Base-by-base conservation (phyloP, 2,113 vertebrate species). In the Perognathus longimembris region DNA sequence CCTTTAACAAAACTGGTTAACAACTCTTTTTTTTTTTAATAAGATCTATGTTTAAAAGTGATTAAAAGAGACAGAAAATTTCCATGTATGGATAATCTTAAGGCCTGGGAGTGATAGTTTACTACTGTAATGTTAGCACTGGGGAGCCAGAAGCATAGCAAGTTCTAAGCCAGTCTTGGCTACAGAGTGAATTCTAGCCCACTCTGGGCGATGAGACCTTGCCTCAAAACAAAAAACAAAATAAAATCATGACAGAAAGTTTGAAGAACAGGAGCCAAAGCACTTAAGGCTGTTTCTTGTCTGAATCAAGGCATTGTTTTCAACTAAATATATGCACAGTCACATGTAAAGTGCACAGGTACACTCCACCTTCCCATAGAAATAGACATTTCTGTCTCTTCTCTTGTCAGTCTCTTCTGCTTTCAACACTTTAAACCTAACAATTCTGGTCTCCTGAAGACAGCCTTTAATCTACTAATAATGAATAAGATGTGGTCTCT, bases 381-480 rank as follows among this genome's bases (percentile, higher is more conserved):
- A 38, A 38, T 32, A 42, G 24, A 67, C 3, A 45, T 45, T 45
- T 45, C 45, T 45, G 45, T 12, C 45, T 45, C 12, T 45, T 20
- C 8, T 14, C 0, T 24, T 0, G 8, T 40, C 17, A 30, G 8
- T 17, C n/a, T n/a, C 73, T 70, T 75, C 34, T 32, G 22, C 81
- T 42, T 70, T 63, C 54, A 63, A 26, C 14, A 69, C 11, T 76
- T 40, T 34, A 15, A 84, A 63, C 1, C 32, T 61, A 50, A 77
- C 11, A 67, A 64, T 24, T 86, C 18, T 4, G n/a, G 38, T 30
- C 7, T 28, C 11, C 12, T 57, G 57, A 61, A 73, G 64, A 86
- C 32, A 71, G 21, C 69, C 84, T 85, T 91, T 70, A 89, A 70
- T 69, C 24, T 7, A 88, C 11, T 42, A 79, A 57, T 84, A 71